phyloP scores from a whole-genome alignment of 2,888 invertebrate genomes.

The Tachina lurida region DNA sequence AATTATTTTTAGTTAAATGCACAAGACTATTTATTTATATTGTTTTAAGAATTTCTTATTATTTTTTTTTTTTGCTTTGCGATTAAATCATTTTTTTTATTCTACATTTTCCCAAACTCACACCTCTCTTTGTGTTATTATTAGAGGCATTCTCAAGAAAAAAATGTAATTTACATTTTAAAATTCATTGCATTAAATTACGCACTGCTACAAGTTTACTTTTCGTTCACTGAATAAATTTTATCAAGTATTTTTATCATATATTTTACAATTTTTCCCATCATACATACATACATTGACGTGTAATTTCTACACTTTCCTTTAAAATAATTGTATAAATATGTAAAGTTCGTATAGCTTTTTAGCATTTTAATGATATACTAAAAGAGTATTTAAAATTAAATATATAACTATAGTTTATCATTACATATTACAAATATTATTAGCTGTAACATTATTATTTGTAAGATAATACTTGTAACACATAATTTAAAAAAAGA shows the following conservation, averaged over 20 bases:
- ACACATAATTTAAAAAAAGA: neutral
- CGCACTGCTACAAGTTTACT: neutral
- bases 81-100: neutral
- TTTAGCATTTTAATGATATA: slow-evolving; percentile 47
- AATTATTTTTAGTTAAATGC: slow-evolving; percentile 12
- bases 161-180: neutral
- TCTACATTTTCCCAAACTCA: neutral
- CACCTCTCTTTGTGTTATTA: neutral
- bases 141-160: neutral
- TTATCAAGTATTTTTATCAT: neutral
- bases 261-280: neutral
- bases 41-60: neutral
- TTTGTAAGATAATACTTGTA: slow-evolving; percentile 43
- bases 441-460: slow-evolving; percentile 27
- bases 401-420: slow-evolving; percentile 47
- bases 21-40: slow-evolving; percentile 3
- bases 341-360: slow-evolving; percentile 56
- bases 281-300: neutral
- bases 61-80: neutral
- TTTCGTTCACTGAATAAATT: neutral
- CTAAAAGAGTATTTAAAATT: slow-evolving; percentile 48
- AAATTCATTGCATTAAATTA: neutral
- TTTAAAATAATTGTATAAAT: slow-evolving; percentile 50
- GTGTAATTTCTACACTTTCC: neutral
- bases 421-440: slow-evolving; percentile 23